These are phyloP conservation scores for Neoniphon sammara DNA, from an alignment of 2,797 vertebrate genomes.

Conservation along the genomic window DNA sequence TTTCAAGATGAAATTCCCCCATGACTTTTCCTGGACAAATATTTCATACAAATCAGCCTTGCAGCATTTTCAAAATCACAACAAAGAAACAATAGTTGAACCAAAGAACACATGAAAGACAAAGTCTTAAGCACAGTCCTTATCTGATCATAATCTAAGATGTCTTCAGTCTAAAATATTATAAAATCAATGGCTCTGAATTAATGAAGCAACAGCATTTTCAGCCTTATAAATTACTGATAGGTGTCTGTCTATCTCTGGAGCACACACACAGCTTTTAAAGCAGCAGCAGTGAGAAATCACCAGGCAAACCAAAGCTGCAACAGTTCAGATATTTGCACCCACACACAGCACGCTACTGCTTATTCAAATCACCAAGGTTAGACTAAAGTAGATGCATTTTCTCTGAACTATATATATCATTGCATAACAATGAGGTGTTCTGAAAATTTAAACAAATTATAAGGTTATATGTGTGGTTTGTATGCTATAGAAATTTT, in stretches of 20 bases:
- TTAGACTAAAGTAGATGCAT: background rate
- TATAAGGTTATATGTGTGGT: background rate
- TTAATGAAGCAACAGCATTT: background rate
- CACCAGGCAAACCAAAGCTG: conserved; percentile 1
- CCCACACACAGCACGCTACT: conserved; percentile 34
- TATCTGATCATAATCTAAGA: no score
- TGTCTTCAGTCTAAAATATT: no score
- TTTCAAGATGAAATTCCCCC: no score
- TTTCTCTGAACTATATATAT: background rate
- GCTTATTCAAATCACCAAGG: conserved; percentile 17
- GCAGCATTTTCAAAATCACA: no score
- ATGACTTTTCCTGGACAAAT: no score
- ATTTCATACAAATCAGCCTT: no score
- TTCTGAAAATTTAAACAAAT: background rate
- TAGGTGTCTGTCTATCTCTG: background rate
- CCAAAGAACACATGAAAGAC: no score
- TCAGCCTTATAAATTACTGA: background rate
- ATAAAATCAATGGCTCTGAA: no score
- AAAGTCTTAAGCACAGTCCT: no score
- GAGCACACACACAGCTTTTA: conserved; percentile 12
- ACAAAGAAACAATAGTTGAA: no score
- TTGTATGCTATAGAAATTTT: no score
- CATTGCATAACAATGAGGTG: background rate
- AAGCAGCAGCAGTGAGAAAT: background rate
- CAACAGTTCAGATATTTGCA: conserved; percentile 45